A percentile compares a stretch with the other conserved stretches of the same genome.
phyloP scores from a whole-genome alignment of 2,888 invertebrate genomes.

The Mystacides longicornis region DNA sequence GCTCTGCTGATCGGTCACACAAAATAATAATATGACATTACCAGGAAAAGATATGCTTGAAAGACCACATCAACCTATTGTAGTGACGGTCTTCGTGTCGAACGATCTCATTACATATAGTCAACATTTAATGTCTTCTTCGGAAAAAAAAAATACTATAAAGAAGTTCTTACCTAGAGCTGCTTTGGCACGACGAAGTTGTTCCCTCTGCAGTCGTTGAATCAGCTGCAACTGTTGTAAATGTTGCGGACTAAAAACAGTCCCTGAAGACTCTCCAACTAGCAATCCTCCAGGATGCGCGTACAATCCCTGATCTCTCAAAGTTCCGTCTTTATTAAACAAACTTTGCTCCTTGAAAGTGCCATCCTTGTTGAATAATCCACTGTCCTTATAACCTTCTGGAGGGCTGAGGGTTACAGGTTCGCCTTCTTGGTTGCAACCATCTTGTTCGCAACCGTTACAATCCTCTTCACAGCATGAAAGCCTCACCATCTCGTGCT shows the following conservation, averaged over 20 bases:
- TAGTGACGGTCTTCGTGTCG: too few species aligned
- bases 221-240: constrained; percentile 54
- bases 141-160: too few species aligned
- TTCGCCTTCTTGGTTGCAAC: constrained; percentile 66
- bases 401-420: constrained; percentile 84
- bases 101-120: too few species aligned
- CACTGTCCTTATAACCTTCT: constrained; percentile 85
- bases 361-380: constrained; percentile 52
- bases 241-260: constrained; percentile 60
- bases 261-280: constrained; percentile 50
- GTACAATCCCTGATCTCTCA: constrained; percentile 45
- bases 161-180: constrained; percentile 19
- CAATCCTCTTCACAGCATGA: constrained; percentile 60
- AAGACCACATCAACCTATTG: too few species aligned
- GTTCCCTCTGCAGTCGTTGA: constrained; percentile 55
- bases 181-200: constrained; percentile 48
- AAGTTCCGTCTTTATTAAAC: constrained; percentile 49
- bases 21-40: too few species aligned
- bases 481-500: constrained; percentile 57
- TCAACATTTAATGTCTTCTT: too few species aligned
- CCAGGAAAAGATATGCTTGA: too few species aligned
- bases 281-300: constrained; percentile 44
- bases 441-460: constrained; percentile 49
- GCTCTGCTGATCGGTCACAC: too few species aligned
- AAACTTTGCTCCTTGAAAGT: constrained; percentile 58